Evolutionary conservation across 2,113 vertebrate genomes (phyloP), one percentile per base, ranked within the genome.

Genomic region (Proterorhinus semilunaris): DNA sequence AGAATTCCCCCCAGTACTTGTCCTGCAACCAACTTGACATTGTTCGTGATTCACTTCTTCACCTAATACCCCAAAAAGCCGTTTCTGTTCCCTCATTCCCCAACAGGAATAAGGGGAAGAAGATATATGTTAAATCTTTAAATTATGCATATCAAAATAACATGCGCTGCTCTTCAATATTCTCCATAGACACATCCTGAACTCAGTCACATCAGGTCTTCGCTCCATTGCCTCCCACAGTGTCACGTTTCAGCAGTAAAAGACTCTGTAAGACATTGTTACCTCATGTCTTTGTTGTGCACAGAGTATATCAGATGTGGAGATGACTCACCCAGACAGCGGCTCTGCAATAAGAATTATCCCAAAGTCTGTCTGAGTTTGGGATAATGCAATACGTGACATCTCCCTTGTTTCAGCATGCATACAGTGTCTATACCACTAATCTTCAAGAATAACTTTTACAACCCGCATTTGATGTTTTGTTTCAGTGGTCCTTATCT

Each of bases 311-410:
- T 59, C 57, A 59, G 57, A 59, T 59, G 57, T 12, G 15, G 57
- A 59, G 57, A 59, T 59, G 57, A 59, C 36, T 59, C 57, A 59
- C 57, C 27, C 57, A 43, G 57, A 59, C 57, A 59, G 57, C 0
- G 36, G 13, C 57, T 15, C 7, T 44, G 57, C 57, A 59, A 59
- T 59, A 59, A 43, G 57, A 59, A 43, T 59, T 43, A 43, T 13
- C 57, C 27, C 42, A 59, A 55, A 55, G 53, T 55, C 53, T 27
- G 17, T 55, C 53, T 9, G 53, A 55, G 53, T 55, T 55, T 4
- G 17, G 17, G 4, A 9, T 21, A 10, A 21, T 9, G 17, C 53
- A 27, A 6, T 55, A 55, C 53, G 53, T 55, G 53, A 55, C 53
- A 55, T 55, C 27, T 27, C 17, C 11, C 16, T 54, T 17, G 16